Conservation (phyloP, 2,113 vertebrate species). For the Mystacornis crossleyi region DNA sequence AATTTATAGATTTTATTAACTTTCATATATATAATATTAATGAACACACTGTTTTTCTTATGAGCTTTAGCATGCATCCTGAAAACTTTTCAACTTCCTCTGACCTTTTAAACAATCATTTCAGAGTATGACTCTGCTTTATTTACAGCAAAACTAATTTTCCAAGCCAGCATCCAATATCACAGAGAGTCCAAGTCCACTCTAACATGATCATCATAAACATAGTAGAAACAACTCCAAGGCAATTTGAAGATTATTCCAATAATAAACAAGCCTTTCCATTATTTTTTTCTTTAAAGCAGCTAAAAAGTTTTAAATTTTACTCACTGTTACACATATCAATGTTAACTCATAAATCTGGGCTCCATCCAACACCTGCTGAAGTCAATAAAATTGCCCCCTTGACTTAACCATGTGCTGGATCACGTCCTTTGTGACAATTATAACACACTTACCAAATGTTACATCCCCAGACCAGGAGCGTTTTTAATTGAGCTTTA, state of each 20-base stretch:
- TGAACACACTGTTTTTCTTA: constrained; percentile 33
- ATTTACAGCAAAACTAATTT: constrained; percentile 28
- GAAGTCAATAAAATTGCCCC: constrained; percentile 44
- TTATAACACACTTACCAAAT: constrained; percentile 44
- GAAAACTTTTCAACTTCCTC: constrained; percentile 45
- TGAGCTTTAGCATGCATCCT: constrained; percentile 37
- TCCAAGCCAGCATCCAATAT: constrained; percentile 24
- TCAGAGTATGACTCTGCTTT: not conserved
- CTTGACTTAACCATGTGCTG: constrained; percentile 56
- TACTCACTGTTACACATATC: not conserved
- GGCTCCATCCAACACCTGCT: constrained; percentile 22
- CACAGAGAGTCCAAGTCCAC: not conserved
- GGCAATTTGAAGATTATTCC: not conserved
- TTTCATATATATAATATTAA: constrained; percentile 35
- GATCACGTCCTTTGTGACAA: constrained; percentile 48
- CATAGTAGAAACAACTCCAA: not conserved
- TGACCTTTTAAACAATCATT: constrained; percentile 50
- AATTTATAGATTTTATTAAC: constrained; percentile 14
- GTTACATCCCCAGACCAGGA: constrained; percentile 17
- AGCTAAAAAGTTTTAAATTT: not conserved
- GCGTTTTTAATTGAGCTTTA: constrained; percentile 46
- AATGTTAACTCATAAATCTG: constrained; percentile 24
- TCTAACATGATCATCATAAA: constrained; percentile 2
- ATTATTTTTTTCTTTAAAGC: not conserved
- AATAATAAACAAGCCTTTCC: not conserved